Base-by-base conservation (phyloP, 2,888 invertebrate genomes). In the Lordiphosa andalusiaca region DNA sequence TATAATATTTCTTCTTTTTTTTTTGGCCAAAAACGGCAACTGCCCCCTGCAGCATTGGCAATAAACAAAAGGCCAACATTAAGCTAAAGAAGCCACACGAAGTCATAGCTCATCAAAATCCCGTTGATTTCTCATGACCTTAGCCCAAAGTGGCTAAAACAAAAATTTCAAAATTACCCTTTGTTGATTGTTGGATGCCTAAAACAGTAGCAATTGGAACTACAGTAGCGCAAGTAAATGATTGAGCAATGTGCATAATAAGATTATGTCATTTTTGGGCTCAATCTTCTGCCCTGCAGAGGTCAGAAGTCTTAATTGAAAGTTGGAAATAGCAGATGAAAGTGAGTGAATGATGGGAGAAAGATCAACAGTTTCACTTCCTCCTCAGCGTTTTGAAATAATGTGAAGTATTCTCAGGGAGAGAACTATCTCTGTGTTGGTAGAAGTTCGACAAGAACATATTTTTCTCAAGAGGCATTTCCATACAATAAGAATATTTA, bases 81-180 rank as follows among this genome's bases (percentile, higher is more conserved):
- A 33, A 46, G 61, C 30, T 30, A 10, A 30, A 30, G 30, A 30
- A 30, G 30, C 9, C 10, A 30, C 30, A 25, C 76, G 71, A 80
- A 80, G 73, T 73, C 75, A 76, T 70, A 80, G 81, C 81, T 77
- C 77, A 77, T 77, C 81, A 25, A 25, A 6, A 77, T 77, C 81
- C 56, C 40, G 72, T 63, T 55, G 65, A 30, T 73, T 80, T 81
- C 80, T 76, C 80, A 81, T 81, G 83, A 80, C 80, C 80, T 81
- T 81, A 82, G 80, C 69, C 69, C 71, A 71, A 62, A 53, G 71
- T 60, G 23, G 51, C 64, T 58, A 58, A 67, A 69, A 51, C 30
- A 30, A 10, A 30, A 30, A 30, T 30, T 30, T 61, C 57, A 56
- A 58, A 61, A 65, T 42, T 52, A 40, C 25, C 30, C 36, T 33